A percentile compares a stretch with the other conserved stretches of the same genome.
Conservation (phyloP, 2,888 invertebrate species). For the Hipparchia sbordonii region DNA sequence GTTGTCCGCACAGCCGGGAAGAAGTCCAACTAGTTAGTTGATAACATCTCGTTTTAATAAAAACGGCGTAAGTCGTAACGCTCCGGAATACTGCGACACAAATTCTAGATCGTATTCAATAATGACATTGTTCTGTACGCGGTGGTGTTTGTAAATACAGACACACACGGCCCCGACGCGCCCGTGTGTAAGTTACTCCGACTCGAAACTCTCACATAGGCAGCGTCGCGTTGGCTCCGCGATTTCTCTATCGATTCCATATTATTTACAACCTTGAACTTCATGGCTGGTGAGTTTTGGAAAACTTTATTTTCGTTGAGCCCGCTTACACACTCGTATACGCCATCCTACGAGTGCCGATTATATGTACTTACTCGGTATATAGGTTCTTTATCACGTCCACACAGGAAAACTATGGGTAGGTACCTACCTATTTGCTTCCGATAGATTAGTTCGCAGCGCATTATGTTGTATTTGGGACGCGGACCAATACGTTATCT, state of each 20-base stretch:
- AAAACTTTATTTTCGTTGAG: constrained; percentile 22
- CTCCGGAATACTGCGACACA: constrained; percentile 51
- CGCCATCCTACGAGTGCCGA: background rate
- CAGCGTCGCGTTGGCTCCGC: constrained; percentile 62
- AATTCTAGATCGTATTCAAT: constrained; percentile 63
- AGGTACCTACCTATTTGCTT: constrained; percentile 6
- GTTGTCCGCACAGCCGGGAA: constrained; percentile 5
- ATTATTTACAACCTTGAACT: constrained; percentile 66
- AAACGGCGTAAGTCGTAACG: constrained; percentile 17
- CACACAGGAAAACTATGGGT: constrained; percentile 35
- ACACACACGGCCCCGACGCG: constrained; percentile 49
- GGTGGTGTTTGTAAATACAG: constrained; percentile 69
- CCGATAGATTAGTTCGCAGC: constrained; percentile 37
- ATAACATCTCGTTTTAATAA: constrained; percentile 17
- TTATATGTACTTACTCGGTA: background rate
- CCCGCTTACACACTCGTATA: background rate
- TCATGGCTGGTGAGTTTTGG: constrained; percentile 73
- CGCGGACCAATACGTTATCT: constrained; percentile 56
- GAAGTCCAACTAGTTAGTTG: constrained; percentile 19
- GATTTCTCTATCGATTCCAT: constrained; percentile 75
- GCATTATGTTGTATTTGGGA: constrained; percentile 43
- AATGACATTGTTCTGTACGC: constrained; percentile 72
- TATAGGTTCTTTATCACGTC: constrained; percentile 30
- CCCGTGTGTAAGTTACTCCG: constrained; percentile 53
- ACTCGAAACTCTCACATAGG: constrained; percentile 65